These are phyloP conservation scores for Cecropterus lyciades DNA, from an alignment of 1,140 invertebrate species.

Conservation along the genomic window DNA sequence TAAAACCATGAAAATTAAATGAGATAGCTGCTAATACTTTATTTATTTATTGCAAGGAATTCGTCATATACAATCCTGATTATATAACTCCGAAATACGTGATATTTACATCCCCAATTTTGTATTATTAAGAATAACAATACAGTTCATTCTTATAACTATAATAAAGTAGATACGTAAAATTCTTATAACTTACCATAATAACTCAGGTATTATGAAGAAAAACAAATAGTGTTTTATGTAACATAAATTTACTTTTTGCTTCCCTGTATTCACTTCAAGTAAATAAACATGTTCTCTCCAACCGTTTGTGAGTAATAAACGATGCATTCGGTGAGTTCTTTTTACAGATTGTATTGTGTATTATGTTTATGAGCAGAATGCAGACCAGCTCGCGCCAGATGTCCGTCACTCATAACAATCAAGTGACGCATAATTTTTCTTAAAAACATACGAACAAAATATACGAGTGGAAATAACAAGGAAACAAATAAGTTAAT, in stretches of 20 bases:
- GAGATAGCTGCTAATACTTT: too few relatives aligned
- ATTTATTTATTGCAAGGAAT: too few relatives aligned
- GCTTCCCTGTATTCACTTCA: neutral
- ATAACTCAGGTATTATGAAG: neutral
- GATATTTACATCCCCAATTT: too few relatives aligned
- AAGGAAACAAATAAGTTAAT: constrained; percentile 16
- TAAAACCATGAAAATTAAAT: too few relatives aligned
- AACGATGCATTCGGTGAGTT: constrained; percentile 23
- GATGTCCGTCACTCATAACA: constrained; percentile 27
- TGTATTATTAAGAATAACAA: too few relatives aligned
- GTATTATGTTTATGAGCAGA: constrained; percentile 17
- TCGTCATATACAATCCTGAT: too few relatives aligned
- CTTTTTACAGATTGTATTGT: constrained; percentile 22
- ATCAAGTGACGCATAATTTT: constrained; percentile 20
- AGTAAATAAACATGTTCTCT: constrained; percentile 12
- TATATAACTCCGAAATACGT: too few relatives aligned
- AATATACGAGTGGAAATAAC: constrained; percentile 3
- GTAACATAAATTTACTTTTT: neutral
- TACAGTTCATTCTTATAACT: too few relatives aligned
- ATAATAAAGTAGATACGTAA: too few relatives aligned
- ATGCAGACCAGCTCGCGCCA: constrained; percentile 18
- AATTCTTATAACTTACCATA: too few relatives aligned
- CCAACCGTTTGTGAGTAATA: constrained; percentile 5
- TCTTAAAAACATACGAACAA: constrained; percentile 27
- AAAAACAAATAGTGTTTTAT: neutral